These are phyloP conservation scores for Amiota communis DNA, from an alignment of 2,888 invertebrate species.

Conservation along the genomic window DNA sequence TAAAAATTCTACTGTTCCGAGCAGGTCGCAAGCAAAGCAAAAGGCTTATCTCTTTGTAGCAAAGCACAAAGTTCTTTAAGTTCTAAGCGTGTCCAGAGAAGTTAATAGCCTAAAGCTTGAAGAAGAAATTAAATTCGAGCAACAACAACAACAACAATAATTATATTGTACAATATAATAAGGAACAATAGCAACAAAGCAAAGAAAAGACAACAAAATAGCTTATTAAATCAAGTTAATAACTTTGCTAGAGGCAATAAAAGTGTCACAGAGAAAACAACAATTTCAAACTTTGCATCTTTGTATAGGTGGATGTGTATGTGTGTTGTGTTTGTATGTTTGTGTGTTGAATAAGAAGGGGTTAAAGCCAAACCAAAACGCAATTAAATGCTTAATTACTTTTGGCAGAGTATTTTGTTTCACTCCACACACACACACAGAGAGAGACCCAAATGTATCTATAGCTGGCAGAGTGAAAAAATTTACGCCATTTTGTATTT, in stretches of 20 bases:
- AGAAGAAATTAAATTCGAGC: neutral
- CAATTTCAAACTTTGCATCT: neutral
- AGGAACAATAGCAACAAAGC: conserved; percentile 16
- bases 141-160: too few species aligned
- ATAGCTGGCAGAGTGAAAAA: neutral
- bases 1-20: conserved; percentile 14
- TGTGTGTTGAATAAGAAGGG: neutral
- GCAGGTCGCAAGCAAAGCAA: too few species aligned
- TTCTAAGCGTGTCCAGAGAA: conserved; percentile 41
- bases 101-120: conserved; percentile 2
- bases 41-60: neutral
- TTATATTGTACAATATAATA: too few species aligned
- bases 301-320: neutral
- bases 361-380: conserved; percentile 29
- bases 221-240: conserved; percentile 72
- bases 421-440: neutral
- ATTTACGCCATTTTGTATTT: conserved; percentile 26
- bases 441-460: too few species aligned
- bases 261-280: conserved; percentile 70
- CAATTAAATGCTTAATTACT: conserved; percentile 46
- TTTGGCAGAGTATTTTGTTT: conserved; percentile 13
- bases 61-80: conserved; percentile 12
- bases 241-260: conserved; percentile 69
- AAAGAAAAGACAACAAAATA: conserved; percentile 1
- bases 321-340: neutral